These are phyloP conservation scores for Vidua chalybeata DNA, from an alignment of 2,113 vertebrate species.

Conservation along the genomic window DNA sequence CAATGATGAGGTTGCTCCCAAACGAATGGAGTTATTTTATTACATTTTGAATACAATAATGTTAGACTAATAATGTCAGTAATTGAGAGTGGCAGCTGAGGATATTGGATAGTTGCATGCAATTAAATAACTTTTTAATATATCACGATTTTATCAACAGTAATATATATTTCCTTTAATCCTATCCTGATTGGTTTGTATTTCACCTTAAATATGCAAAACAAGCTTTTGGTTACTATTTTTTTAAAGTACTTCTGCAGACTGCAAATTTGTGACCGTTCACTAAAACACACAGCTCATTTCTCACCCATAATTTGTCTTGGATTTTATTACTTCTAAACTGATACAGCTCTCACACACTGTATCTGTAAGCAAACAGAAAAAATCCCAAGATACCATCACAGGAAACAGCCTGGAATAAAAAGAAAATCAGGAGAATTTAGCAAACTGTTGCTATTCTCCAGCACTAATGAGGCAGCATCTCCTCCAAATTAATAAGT, in stretches of 20 bases:
- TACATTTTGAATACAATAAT: slow-evolving; percentile 13
- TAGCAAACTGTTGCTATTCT: neutral
- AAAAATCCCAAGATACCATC: neutral
- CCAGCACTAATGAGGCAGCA: neutral
- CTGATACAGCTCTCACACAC: neutral
- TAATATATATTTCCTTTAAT: neutral
- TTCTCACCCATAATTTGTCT: slow-evolving; percentile 27
- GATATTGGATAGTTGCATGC: neutral
- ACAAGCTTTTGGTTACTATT: neutral
- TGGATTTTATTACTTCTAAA: slow-evolving; percentile 6
- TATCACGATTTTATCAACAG: slow-evolving; percentile 9
- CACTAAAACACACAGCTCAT: neutral
- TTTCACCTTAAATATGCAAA: slow-evolving; percentile 8
- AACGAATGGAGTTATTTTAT: slow-evolving; percentile 48
- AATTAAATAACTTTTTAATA: slow-evolving; percentile 1
- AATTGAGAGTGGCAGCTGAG: neutral
- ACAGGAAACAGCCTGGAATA: slow-evolving; percentile 7
- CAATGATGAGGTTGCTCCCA: slow-evolving; percentile 30
- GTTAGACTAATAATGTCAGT: slow-evolving; percentile 29
- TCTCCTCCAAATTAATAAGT: neutral
- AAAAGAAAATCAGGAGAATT: neutral
- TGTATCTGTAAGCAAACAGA: slow-evolving; percentile 9
- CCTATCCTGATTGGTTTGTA: neutral
- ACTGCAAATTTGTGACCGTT: slow-evolving; percentile 3
- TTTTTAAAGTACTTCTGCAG: neutral